Base-by-base conservation (phyloP, 2,888 invertebrate genomes). In the Ectemnius continuus region DNA sequence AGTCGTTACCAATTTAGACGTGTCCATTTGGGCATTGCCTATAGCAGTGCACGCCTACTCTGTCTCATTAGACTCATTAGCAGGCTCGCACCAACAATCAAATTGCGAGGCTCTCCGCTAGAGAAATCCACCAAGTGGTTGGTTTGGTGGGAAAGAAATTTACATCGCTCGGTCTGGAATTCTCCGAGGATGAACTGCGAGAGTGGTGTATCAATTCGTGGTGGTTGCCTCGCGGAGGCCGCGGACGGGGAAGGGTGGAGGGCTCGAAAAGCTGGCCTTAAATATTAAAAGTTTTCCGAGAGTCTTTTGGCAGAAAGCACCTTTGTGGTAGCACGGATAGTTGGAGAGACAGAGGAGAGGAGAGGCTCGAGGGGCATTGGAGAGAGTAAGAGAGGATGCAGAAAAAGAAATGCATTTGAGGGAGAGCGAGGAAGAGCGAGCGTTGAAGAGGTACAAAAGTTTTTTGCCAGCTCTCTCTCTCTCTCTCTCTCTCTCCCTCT, bases 1-100 rank as follows among this genome's bases (percentile, higher is more conserved):
- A 60, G 67, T 75, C 76, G 84, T 84, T 84, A 84, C 84, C 83
- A 81, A 87, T 87, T 87, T 86, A 86, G 86, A 85, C 79, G 83
- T 86, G 80, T 86, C 83, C 80, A 84, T 86, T 87, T 81, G 83
- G 75, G 84, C 75, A 76, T 6, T 79, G 82, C 80, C 81, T 79
- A 61, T 67, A 58, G 70, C 5, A n/a, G n/a, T n/a, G n/a, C 61
- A 2, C 23, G 23, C 69, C 61, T 83, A 74, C 73, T 69, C 65
- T 76, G 84, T 84, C 84, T 84, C 84, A 82, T 85, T 86, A 85
- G 84, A 79, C 81, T 81, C 75, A 78, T 85, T 84, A 84, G 76
- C 71, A 59, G 20, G 52, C 13, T 13, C 16, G 11, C 52, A 0
- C 2, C 52, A 1, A 14, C 16, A 52, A 52, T 52, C 5, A 47